Evolutionary conservation across 2,113 vertebrate genomes (phyloP).

Genomic region (Oryzias curvinotus): DNA sequence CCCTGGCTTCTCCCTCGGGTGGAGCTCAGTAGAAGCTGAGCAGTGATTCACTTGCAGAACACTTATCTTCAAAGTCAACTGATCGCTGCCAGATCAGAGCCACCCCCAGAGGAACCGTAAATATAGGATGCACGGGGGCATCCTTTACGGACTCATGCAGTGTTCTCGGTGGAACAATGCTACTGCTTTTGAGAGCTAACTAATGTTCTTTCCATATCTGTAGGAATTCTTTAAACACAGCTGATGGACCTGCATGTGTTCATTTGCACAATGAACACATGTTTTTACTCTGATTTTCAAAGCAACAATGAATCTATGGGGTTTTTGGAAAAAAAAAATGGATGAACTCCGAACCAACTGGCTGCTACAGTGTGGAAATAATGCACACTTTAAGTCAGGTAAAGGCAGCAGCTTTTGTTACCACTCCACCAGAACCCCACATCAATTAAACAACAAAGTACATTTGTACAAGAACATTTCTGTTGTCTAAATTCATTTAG

Average conservation of each 20-base stretch:
- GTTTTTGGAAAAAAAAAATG: conserved; percentile 45
- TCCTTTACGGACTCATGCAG: conserved; percentile 60
- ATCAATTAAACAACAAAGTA: too few species aligned
- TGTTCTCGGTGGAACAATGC: conserved; percentile 64
- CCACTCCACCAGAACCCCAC: background rate
- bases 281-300: conserved; percentile 63
- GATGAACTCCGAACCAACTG: conserved; percentile 45
- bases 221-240: conserved; percentile 57
- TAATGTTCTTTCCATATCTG: conserved; percentile 76
- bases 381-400: conserved; percentile 15
- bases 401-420: conserved; percentile 27
- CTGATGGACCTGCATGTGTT: conserved; percentile 64
- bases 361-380: conserved; percentile 42
- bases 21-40: conserved; percentile 68
- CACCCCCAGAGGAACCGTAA: conserved; percentile 72
- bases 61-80: conserved; percentile 72
- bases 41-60: conserved; percentile 68
- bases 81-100: conserved; percentile 75
- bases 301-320: conserved; percentile 35
- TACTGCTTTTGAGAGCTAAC: conserved; percentile 58
- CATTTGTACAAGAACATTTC: background rate
- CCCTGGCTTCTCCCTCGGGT: conserved; percentile 54
- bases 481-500: conserved; percentile 3
- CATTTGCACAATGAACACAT: conserved; percentile 63
- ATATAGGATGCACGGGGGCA: conserved; percentile 73